Conservation (phyloP, 2,888 invertebrate genomes). For the Agrilus cyanescens region DNA sequence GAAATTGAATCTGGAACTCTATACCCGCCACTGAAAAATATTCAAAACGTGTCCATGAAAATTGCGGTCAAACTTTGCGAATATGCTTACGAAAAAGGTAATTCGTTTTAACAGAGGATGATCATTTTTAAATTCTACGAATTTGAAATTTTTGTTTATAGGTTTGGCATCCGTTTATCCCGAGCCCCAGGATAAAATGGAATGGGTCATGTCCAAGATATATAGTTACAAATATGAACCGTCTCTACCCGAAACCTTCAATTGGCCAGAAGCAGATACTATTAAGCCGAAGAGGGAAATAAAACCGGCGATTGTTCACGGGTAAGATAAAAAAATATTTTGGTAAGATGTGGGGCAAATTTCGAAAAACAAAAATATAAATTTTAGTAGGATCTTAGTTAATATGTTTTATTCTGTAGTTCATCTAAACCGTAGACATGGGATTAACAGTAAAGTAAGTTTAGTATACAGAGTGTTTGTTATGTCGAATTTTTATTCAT, state of each 20-base stretch:
- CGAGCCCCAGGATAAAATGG: slow-evolving; percentile 63
- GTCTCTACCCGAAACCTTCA: slow-evolving; percentile 60
- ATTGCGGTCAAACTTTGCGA: slow-evolving; percentile 83
- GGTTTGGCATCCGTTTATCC: slow-evolving; percentile 78
- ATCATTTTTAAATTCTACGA: background rate
- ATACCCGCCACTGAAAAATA: slow-evolving; percentile 78
- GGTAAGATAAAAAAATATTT: slow-evolving; percentile 13
- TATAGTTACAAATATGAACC: slow-evolving; percentile 70
- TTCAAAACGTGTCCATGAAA: slow-evolving; percentile 77
- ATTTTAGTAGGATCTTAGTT: too few species aligned
- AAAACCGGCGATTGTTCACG: slow-evolving; percentile 26
- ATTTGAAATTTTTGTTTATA: slow-evolving; percentile 27
- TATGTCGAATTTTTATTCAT: too few species aligned
- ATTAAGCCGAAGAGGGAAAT: slow-evolving; percentile 27
- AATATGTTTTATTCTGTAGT: too few species aligned
- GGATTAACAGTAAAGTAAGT: too few species aligned
- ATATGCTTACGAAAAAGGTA: slow-evolving; percentile 81
- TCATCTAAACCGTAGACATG: too few species aligned
- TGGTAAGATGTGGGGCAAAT: too few species aligned
- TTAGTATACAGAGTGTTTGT: too few species aligned
- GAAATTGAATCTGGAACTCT: slow-evolving; percentile 79
- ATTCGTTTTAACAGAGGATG: slow-evolving; percentile 11
- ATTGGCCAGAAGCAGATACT: slow-evolving; percentile 39
- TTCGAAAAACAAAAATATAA: too few species aligned
- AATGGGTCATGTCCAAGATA: slow-evolving; percentile 60